Base-by-base conservation (phyloP, 2,888 invertebrate genomes). In the Aplocera efformata region DNA sequence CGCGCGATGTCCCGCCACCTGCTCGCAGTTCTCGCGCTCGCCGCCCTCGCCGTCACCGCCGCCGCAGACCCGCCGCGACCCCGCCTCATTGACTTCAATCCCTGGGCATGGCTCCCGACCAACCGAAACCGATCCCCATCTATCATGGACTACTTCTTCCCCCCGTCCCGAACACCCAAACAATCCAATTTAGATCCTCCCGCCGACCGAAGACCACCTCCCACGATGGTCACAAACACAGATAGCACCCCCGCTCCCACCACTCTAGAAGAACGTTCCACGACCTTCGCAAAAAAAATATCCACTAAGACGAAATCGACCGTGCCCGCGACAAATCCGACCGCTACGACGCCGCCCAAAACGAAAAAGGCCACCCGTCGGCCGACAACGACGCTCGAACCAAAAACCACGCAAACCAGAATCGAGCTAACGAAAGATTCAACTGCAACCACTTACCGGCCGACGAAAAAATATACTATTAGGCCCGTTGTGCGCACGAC, bases 381-480 rank as follows among this genome's bases (percentile, higher is more conserved):
- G 64, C 72, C 81, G 33, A 67, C 74, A 37, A 81, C 85, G 11
- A 79, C 77, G 17, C 49, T 61, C 26, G 82, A 81, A 50, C 53
- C 69, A 22, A 82, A 78, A 72, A 72, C 70, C 31, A 80, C 78
- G 11, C 77, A 74, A 58, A 71, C 74, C 22, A 85, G 72, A 68
- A 67, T 66, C 10, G 79, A 82, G 41, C 58, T 65, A 30, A 67
- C 74, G 30, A 81, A 72, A 60, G 69, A 71, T 35, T 60, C 67
- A 42, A 72, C 75, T 30, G 71, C 77, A 40, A 71, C 80, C 45
- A 79, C 84, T 34, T 71, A 71, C 50, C 74, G 80, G 39, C 84
- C 90, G 30, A 83, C 89, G 41, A 86, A 89, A 58, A 84, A 86
- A 56, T 91, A 90, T 53, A 88, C 90, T 32, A 90, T 90, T 46